Evolutionary conservation across 2,888 invertebrate species (phyloP).

Genomic region (Aleiodes leptofemur): DNA sequence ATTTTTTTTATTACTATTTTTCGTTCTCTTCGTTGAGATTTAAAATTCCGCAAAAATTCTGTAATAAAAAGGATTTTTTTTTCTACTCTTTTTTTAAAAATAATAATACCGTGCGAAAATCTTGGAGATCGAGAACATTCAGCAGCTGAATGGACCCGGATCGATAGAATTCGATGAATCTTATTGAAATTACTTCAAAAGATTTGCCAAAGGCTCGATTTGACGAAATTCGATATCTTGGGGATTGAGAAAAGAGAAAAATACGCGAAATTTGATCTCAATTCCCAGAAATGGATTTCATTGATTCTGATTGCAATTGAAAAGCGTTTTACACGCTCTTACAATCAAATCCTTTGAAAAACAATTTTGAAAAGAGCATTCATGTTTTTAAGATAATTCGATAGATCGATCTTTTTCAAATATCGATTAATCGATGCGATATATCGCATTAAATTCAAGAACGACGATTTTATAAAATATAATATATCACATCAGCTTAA

Average conservation of each 20-base stretch:
- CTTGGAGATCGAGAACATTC: slow-evolving; percentile 25
- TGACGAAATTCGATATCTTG: slow-evolving; percentile 58
- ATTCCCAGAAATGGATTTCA: slow-evolving; percentile 56
- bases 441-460: too few species aligned
- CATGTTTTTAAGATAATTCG: too few species aligned
- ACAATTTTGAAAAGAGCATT: too few species aligned
- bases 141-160: slow-evolving; percentile 38
- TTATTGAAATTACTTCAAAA: slow-evolving; percentile 29
- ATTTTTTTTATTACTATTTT: slow-evolving; percentile 14
- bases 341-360: too few species aligned
- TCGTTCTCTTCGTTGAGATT: slow-evolving; percentile 3
- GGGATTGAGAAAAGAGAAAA: background rate
- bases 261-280: slow-evolving; percentile 61
- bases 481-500: too few species aligned
- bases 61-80: slow-evolving; percentile 4
- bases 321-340: too few species aligned
- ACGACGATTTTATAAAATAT: too few species aligned
- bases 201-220: background rate
- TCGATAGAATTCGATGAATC: slow-evolving; percentile 42
- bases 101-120: slow-evolving; percentile 46
- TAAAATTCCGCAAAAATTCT: slow-evolving; percentile 3
- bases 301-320: background rate
- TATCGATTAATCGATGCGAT: too few species aligned
- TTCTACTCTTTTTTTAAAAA: background rate
- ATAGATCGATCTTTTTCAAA: too few species aligned